phyloP scores from a whole-genome alignment of 2,888 invertebrate species.

The Ptilodon capucinus region DNA sequence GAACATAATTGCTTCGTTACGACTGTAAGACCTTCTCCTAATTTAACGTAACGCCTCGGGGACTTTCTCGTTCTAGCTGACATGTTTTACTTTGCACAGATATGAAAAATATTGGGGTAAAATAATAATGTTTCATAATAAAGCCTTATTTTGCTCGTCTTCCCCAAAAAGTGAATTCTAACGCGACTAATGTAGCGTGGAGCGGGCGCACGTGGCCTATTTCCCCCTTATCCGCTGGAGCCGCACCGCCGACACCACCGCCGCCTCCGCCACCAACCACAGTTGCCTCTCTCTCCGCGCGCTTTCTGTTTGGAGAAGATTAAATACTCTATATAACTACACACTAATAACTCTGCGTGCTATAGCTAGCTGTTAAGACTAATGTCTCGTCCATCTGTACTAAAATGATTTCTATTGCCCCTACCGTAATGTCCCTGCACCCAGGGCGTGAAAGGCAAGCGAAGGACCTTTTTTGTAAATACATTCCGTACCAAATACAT shows the following conservation, averaged over 20 bases:
- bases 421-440: too few species aligned
- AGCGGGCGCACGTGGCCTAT: conserved; percentile 33
- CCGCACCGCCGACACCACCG: conserved; percentile 9
- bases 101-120: conserved; percentile 25
- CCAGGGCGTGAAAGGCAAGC: too few species aligned
- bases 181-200: conserved; percentile 42
- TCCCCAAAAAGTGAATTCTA: conserved; percentile 33
- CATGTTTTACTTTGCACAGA: conserved; percentile 22
- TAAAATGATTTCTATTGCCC: conserved; percentile 35
- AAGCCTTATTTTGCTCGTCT: conserved; percentile 34
- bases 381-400: conserved; percentile 42
- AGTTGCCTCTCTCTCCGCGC: conserved; percentile 20
- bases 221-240: conserved; percentile 15
- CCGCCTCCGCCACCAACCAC: conserved; percentile 32
- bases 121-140: conserved; percentile 34
- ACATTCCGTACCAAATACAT: too few species aligned
- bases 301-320: conserved; percentile 53
- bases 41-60: conserved; percentile 19
- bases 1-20: conserved; percentile 12
- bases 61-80: conserved; percentile 27
- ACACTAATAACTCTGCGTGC: conserved; percentile 37
- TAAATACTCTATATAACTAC: conserved; percentile 58
- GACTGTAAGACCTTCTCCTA: conserved; percentile 22
- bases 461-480: too few species aligned
- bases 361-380: conserved; percentile 35